Percentiles rank a stretch among this genome's conserved stretches.
These are phyloP conservation scores for Heptranchias perlo DNA, from an alignment of 2,113 vertebrate genomes.

Conservation along the genomic window DNA sequence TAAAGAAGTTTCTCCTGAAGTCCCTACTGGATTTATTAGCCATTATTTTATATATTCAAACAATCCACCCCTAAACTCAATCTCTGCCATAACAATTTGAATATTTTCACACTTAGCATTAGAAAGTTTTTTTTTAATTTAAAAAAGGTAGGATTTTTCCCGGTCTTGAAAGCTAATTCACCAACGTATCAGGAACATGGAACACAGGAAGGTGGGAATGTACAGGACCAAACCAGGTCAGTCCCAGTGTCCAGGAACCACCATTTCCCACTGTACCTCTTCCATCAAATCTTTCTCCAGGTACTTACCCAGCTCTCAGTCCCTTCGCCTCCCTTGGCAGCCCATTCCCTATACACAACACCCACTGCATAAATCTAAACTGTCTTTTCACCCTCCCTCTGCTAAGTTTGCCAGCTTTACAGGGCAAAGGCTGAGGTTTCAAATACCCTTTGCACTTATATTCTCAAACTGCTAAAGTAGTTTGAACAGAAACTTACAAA, in stretches of 20 bases:
- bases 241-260: not conserved
- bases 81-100: not conserved
- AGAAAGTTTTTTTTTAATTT: not conserved
- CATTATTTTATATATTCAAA: too few relatives aligned
- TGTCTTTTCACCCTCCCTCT: not conserved
- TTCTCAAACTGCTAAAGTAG: not conserved
- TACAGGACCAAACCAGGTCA: not conserved
- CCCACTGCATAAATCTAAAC: not conserved
- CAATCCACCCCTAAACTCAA: not conserved
- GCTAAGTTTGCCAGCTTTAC: not conserved
- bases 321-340: not conserved
- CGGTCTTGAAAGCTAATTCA: not conserved
- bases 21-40: too few relatives aligned
- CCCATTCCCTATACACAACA: not conserved
- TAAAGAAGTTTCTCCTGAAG: too few relatives aligned
- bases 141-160: not conserved
- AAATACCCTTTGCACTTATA: not conserved
- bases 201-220: not conserved
- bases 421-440: not conserved
- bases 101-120: not conserved
- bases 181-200: not conserved
- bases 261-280: not conserved
- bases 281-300: not conserved
- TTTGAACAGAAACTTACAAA: constrained; percentile 52
- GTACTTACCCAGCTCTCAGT: not conserved